Evolutionary conservation across 2,888 invertebrate genomes (phyloP), one percentile per base, ranked within the genome.

Genomic region (Calameuta pallipes): DNA sequence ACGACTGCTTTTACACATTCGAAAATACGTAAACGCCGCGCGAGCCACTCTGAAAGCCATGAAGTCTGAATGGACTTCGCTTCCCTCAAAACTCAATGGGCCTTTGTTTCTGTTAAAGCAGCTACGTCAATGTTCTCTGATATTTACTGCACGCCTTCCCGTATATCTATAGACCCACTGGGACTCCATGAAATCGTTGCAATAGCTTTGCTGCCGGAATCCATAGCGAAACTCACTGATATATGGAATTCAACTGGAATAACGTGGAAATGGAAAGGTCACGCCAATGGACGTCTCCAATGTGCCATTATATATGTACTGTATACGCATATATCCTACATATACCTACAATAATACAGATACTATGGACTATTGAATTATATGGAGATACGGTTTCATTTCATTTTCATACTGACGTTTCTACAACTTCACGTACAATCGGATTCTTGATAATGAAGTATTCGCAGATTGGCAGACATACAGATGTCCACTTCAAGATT

Each of bases 181-280:
- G 71, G 73, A 80, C 41, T 79, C 71, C 76, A 77, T 80, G 76
- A 76, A 80, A 81, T 81, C 68, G 78, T 77, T 80, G 69, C 77
- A 36, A 41, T 71, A 75, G 74, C 77, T 78, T 76, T 76, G 77
- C 78, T 69, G 33, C 73, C 35, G 6, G 41, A 56, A 56, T 23
- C 1, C 23, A 6, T 23, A 9, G 41, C 41, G 41, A 56, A 56
- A 1, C 41, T 23, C 41, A 56, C 41, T 56, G 41, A 56, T 56
- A 56, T 23, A 56, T 9, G 41, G 15, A 56, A 56, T 56, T 6
- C 23, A 23, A 56, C 23, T 23, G 41, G 41, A 56, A 56, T 56
- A 56, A 23, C 41, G 2, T 2, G 41, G 41, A 56, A 56, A 23
- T 56, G 41, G 4, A 56, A 56, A 56, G 41, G 41, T 56, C 41